Evolutionary conservation across 2,888 invertebrate species (phyloP).

Genomic region (Chaitophorus viminalis): DNA sequence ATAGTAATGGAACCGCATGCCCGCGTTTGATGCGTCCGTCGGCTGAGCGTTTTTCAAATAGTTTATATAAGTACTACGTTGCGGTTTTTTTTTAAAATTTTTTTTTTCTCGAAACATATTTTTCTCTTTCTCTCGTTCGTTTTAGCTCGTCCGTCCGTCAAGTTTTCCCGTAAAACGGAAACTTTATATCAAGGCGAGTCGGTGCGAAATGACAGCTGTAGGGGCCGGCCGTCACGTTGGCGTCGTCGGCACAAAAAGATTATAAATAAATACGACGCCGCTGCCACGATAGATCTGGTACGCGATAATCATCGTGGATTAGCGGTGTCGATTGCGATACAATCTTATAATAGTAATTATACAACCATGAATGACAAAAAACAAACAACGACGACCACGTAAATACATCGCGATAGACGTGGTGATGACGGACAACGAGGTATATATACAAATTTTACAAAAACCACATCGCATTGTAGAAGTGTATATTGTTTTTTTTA

Average conservation of each 20-base stretch:
- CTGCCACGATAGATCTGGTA: not conserved
- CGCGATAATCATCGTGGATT: not conserved
- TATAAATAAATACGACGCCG: not conserved
- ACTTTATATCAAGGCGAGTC: conserved; percentile 4
- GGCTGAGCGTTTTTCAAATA: not conserved
- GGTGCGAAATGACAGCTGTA: not conserved
- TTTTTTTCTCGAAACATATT: not conserved
- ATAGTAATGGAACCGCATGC: not conserved
- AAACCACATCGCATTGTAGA: not conserved
- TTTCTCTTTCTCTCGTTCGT: not conserved
- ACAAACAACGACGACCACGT: not conserved
- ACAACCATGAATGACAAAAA: too few relatives aligned
- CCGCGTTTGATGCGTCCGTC: not conserved
- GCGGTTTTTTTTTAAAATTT: not conserved
- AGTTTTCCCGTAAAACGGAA: not conserved
- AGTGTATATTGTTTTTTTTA: too few relatives aligned
- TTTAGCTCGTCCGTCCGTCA: not conserved
- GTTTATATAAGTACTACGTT: not conserved
- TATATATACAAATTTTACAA: not conserved
- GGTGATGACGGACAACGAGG: not conserved
- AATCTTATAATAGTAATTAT: not conserved
- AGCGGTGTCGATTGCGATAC: not conserved
- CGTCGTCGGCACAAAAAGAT: not conserved
- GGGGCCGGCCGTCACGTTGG: not conserved
- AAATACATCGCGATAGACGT: too few relatives aligned